Evolutionary conservation across 2,888 invertebrate species (phyloP).

Genomic region (Patella caerulea): DNA sequence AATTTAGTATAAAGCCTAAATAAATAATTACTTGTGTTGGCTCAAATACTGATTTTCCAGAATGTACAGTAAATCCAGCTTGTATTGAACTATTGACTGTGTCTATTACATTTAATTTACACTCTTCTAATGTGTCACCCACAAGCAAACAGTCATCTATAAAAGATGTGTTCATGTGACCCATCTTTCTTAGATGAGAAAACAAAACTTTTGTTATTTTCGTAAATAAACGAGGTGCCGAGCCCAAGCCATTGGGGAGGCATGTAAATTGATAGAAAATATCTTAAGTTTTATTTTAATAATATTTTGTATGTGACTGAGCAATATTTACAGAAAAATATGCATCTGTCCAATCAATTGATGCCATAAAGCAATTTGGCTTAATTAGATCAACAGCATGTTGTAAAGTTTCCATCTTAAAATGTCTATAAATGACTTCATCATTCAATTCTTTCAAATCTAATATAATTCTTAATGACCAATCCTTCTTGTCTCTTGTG

Average conservation of each 20-base stretch:
- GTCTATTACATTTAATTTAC: neutral
- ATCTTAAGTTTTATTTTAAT: too few relatives aligned
- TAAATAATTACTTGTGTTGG: conserved; percentile 5
- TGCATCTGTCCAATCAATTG: conserved; percentile 24
- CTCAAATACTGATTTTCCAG: neutral
- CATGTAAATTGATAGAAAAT: neutral
- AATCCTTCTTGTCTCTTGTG: conserved; percentile 6
- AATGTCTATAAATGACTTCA: conserved; percentile 30
- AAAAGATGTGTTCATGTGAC: neutral
- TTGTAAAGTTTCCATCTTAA: conserved; percentile 39
- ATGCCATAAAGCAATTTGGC: conserved; percentile 14
- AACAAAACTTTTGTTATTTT: neutral
- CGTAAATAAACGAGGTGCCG: neutral
- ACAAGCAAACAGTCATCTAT: neutral
- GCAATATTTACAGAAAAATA: conserved; percentile 15
- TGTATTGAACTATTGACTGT: neutral
- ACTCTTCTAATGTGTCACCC: neutral
- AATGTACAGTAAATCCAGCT: neutral
- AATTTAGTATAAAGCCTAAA: neutral
- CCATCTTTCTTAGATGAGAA: neutral
- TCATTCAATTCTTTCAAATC: conserved; percentile 29
- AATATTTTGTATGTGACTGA: neutral
- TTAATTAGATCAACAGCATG: conserved; percentile 14
- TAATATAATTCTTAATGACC: conserved; percentile 10
- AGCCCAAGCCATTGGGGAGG: neutral